phyloP scores from a whole-genome alignment of 1,140 invertebrate species.

The Euura lappo region DNA sequence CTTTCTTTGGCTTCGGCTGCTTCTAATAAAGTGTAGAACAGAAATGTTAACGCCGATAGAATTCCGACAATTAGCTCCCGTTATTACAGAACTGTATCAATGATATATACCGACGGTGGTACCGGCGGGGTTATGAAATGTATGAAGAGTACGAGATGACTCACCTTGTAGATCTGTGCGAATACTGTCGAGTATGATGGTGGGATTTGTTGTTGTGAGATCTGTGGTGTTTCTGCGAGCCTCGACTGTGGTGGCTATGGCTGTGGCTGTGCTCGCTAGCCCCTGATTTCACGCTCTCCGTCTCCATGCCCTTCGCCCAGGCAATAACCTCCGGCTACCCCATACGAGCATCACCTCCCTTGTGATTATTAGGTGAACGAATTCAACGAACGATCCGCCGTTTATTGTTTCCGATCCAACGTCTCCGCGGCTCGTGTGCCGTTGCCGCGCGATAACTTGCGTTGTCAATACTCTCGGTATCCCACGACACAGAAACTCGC shows the following conservation, averaged over 20 bases:
- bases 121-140: not conserved
- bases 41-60: too few relatives aligned
- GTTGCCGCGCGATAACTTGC: not conserved
- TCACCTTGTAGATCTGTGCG: conserved; percentile 57
- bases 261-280: conserved; percentile 61
- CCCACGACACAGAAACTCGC: too few relatives aligned
- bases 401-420: too few relatives aligned
- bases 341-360: conserved; percentile 43
- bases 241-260: conserved; percentile 53
- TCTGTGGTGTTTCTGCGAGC: conserved; percentile 52
- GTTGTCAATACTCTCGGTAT: too few relatives aligned
- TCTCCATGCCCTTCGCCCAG: conserved; percentile 58
- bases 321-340: conserved; percentile 43
- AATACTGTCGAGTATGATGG: conserved; percentile 52
- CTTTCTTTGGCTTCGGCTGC: conserved; percentile 52
- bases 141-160: not conserved
- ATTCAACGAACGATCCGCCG: too few relatives aligned
- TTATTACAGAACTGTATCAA: too few relatives aligned
- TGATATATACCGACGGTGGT: too few relatives aligned
- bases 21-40: conserved; percentile 37
- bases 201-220: conserved; percentile 55
- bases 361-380: too few relatives aligned
- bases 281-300: conserved; percentile 58
- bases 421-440: not conserved
- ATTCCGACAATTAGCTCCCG: too few relatives aligned